phyloP scores from a whole-genome alignment of 1,140 invertebrate genomes.

The Drosophila trapezifrons region DNA sequence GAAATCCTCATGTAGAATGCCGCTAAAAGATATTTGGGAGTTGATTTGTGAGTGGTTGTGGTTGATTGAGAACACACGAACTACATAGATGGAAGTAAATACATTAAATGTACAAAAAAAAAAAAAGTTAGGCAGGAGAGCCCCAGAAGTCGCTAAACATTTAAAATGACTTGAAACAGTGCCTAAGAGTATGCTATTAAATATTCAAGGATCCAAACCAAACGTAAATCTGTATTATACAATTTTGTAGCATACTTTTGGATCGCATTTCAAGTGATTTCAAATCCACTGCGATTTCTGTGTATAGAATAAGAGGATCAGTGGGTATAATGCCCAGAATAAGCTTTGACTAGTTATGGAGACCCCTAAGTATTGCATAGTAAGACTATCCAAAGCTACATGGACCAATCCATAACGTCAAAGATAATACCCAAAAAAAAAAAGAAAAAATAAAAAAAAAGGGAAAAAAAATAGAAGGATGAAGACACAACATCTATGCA shows the following conservation, averaged over 20 bases:
- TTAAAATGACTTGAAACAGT: neutral
- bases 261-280: neutral
- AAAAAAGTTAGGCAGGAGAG: neutral
- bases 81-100: conserved; percentile 16
- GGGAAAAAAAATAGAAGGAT: neutral
- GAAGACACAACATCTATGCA: conserved; percentile 16
- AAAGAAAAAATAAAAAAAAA: conserved; percentile 6
- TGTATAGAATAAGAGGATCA: neutral
- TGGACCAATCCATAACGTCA: neutral
- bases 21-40: conserved; percentile 31
- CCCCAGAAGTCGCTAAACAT: neutral
- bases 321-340: neutral
- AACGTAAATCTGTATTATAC: neutral
- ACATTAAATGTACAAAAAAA: conserved; percentile 7
- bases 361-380: neutral
- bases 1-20: conserved; percentile 34
- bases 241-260: neutral
- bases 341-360: conserved; percentile 7
- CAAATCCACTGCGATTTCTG: neutral
- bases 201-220: neutral
- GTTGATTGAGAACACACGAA: conserved; percentile 2
- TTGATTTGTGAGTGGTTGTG: conserved; percentile 12
- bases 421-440: conserved; percentile 2
- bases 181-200: neutral
- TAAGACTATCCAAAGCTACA: neutral